Percentiles rank a stretch among this genome's conserved stretches.
These are phyloP conservation scores for Ginglymostoma cirratum DNA, from an alignment of 2,113 vertebrate genomes.

Conservation along the genomic window DNA sequence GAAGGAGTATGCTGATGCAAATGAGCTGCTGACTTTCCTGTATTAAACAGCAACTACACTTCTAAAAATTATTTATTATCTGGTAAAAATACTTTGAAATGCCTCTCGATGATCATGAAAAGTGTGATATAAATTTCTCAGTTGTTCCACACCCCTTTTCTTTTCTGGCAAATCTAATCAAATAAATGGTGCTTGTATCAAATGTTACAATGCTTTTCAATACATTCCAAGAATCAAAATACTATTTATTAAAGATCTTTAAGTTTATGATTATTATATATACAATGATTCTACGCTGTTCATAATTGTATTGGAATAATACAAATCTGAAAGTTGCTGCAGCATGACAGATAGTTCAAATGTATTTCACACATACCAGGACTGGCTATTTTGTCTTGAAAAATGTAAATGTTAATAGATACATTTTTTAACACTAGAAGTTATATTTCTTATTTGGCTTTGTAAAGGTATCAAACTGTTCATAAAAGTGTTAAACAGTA, in stretches of 20 bases:
- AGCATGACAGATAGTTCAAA: neutral
- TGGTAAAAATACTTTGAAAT: too few species aligned
- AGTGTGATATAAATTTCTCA: too few species aligned
- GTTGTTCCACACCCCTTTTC: too few species aligned
- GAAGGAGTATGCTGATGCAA: too few species aligned
- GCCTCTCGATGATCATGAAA: too few species aligned
- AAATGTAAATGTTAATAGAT: neutral
- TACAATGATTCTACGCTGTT: neutral
- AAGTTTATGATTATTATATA: neutral
- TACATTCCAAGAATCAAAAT: neutral
- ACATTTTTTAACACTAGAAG: neutral
- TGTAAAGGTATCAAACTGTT: neutral
- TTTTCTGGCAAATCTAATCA: neutral
- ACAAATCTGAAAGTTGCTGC: neutral
- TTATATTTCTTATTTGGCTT: neutral
- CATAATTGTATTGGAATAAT: neutral
- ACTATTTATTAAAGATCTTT: neutral
- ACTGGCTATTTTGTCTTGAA: neutral
- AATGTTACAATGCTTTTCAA: neutral
- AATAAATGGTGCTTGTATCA: neutral
- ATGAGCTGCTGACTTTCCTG: too few species aligned
- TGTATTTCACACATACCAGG: neutral
- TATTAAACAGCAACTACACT: too few species aligned
- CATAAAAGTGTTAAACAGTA: slow-evolving; percentile 4
- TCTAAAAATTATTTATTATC: too few species aligned